phyloP scores from a whole-genome alignment of 1,140 invertebrate species.

The Pararge aegeria region DNA sequence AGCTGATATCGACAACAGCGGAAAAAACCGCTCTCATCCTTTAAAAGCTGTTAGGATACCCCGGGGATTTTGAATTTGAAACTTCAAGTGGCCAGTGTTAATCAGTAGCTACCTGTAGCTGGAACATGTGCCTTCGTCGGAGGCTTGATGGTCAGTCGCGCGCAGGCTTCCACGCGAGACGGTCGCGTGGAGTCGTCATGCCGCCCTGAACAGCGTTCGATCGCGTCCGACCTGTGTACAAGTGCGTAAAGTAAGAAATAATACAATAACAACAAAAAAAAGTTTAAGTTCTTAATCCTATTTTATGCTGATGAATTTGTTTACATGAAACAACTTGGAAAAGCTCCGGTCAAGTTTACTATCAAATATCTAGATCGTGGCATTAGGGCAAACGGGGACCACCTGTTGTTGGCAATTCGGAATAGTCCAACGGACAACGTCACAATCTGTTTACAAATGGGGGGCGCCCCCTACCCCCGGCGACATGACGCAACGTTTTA shows the following conservation, averaged over 20 bases:
- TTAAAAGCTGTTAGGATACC: conserved; percentile 21
- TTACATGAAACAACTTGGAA: neutral
- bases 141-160: conserved; percentile 56
- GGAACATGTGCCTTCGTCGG: conserved; percentile 43
- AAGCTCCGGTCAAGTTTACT: conserved; percentile 10
- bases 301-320: conserved; percentile 4
- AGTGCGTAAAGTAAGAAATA: conserved; percentile 33
- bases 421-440: conserved; percentile 59
- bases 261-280: conserved; percentile 18
- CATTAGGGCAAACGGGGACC: conserved; percentile 35
- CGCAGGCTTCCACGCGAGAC: conserved; percentile 73
- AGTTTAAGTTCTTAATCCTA: conserved; percentile 6
- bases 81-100: conserved; percentile 49
- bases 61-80: conserved; percentile 47
- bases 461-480: conserved; percentile 48
- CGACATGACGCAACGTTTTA: conserved; percentile 70
- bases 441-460: conserved; percentile 75
- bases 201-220: conserved; percentile 46
- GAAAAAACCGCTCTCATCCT: conserved; percentile 14
- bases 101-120: conserved; percentile 71
- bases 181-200: conserved; percentile 60
- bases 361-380: conserved; percentile 13
- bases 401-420: conserved; percentile 71
- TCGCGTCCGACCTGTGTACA: conserved; percentile 38
- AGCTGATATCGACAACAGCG: conserved; percentile 7